These are phyloP conservation scores for Tichodroma muraria DNA, from an alignment of 2,113 vertebrate species.

Conservation along the genomic window DNA sequence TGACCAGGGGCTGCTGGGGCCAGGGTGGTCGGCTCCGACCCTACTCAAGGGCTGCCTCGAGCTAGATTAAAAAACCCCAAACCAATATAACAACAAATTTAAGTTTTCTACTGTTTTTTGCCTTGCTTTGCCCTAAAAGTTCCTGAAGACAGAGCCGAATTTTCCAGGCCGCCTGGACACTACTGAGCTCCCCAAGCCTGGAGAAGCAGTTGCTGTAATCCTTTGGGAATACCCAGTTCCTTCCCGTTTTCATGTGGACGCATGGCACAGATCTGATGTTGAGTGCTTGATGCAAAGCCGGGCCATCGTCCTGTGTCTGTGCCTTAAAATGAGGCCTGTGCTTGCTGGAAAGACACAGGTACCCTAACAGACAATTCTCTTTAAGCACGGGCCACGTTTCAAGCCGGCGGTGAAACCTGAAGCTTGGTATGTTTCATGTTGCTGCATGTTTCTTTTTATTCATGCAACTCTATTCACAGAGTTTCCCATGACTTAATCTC, in stretches of 20 bases:
- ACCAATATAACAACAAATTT: no score
- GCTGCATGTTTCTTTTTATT: constrained; percentile 48
- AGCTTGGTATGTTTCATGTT: constrained; percentile 28
- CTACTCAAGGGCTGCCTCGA: fast-evolving
- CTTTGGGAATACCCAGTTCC: neutral
- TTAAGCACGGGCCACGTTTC: neutral
- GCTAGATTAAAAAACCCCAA: neutral
- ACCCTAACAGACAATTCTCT: neutral
- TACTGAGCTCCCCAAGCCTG: fast-evolving
- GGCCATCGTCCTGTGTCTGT: neutral
- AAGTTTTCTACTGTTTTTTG: neutral
- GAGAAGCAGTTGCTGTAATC: neutral
- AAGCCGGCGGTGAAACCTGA: neutral
- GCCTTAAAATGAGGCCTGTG: neutral
- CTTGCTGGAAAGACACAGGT: neutral
- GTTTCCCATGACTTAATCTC: constrained; percentile 52
- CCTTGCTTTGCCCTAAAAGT: neutral
- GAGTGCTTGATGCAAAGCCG: neutral
- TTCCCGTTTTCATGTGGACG: neutral
- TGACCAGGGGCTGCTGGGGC: neutral
- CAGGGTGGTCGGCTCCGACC: fast-evolving
- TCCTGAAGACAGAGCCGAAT: neutral
- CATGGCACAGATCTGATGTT: neutral
- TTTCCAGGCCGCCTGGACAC: fast-evolving
- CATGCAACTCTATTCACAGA: neutral